phyloP scores from a whole-genome alignment of 1,140 invertebrate species.

The Maniola jurtina region DNA sequence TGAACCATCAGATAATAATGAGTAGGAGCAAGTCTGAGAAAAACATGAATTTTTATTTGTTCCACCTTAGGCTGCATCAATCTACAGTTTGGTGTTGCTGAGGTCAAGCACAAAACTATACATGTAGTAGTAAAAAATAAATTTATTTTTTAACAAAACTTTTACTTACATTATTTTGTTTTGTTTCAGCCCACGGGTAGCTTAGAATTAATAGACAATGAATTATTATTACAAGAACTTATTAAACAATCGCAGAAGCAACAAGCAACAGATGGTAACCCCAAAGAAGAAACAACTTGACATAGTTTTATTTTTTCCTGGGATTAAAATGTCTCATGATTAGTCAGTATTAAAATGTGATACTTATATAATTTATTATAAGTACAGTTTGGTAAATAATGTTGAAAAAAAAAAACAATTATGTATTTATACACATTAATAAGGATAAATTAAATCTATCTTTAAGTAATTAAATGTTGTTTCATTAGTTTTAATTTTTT shows the following conservation, averaged over 20 bases:
- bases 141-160: no score
- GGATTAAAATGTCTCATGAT: slow-evolving; percentile 47
- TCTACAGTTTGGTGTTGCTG: no score
- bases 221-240: slow-evolving; percentile 64
- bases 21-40: no score
- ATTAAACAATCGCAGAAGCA: slow-evolving; percentile 53
- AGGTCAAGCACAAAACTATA: no score
- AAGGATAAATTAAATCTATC: slow-evolving; percentile 25
- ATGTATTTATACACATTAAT: slow-evolving; percentile 27
- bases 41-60: no score
- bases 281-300: slow-evolving; percentile 63
- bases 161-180: slow-evolving; percentile 16
- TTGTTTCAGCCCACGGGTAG: slow-evolving; percentile 58
- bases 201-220: slow-evolving; percentile 60
- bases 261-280: slow-evolving; percentile 40
- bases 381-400: slow-evolving; percentile 34
- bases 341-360: slow-evolving; percentile 73
- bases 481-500: background rate
- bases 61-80: no score
- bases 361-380: slow-evolving; percentile 47
- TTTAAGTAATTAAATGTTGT: slow-evolving; percentile 7
- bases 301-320: slow-evolving; percentile 57
- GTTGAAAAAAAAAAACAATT: slow-evolving; percentile 20
- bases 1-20: no score
- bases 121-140: no score